Conservation (phyloP, 30 jellyfish, hydroid and myxozoan species). For the Clytia hemisphaerica region DNA sequence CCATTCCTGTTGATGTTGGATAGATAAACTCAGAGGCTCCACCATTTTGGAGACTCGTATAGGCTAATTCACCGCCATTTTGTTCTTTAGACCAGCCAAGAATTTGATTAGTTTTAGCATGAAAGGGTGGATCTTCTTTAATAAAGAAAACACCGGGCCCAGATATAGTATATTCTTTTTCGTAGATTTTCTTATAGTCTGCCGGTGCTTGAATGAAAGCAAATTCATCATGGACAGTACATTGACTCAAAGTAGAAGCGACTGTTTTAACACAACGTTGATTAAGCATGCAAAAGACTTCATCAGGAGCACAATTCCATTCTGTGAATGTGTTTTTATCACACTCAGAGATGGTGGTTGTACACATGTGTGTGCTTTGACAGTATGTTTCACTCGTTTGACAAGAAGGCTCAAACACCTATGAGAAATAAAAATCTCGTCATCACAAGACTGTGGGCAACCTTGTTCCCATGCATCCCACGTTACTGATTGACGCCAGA, state of each 20-base stretch:
- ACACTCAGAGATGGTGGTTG: too few species aligned
- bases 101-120: conserved; percentile 72
- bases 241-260: neutral
- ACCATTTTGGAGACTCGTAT: conserved; percentile 8
- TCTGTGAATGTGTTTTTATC: too few species aligned
- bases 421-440: too few species aligned
- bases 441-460: too few species aligned
- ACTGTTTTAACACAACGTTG: neutral
- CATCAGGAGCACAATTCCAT: too few species aligned
- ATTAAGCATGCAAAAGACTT: too few species aligned
- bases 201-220: conserved; percentile 43
- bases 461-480: too few species aligned
- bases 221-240: neutral
- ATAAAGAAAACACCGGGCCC: conserved; percentile 41
- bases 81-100: conserved; percentile 72
- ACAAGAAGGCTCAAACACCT: too few species aligned
- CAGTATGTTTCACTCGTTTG: too few species aligned
- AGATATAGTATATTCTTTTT: conserved; percentile 18
- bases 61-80: conserved; percentile 47
- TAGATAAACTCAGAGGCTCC: conserved; percentile 52
- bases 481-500: too few species aligned
- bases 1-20: conserved; percentile 21
- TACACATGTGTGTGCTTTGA: too few species aligned
- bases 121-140: conserved; percentile 25
- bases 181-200: conserved; percentile 49